Conservation (phyloP, 2,113 vertebrate species). For the Loxodonta africana region DNA sequence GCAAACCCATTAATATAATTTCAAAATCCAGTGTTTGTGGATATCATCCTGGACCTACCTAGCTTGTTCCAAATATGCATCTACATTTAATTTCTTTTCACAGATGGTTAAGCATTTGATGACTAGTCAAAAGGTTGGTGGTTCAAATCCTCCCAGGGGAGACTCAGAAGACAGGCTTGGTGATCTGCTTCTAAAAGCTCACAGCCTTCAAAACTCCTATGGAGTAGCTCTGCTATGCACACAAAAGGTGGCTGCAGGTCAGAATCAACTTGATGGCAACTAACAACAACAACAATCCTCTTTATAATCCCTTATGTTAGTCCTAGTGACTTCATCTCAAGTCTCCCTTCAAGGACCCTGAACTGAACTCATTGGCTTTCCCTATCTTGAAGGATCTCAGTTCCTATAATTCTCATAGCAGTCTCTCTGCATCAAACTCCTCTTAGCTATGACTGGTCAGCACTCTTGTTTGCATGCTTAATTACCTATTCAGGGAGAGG, state of each 20-base stretch:
- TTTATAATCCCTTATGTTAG: neutral
- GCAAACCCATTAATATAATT: neutral
- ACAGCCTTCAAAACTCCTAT: neutral
- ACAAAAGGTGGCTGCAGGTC: neutral
- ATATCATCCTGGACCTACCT: neutral
- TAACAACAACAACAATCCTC: neutral
- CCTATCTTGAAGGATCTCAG: neutral
- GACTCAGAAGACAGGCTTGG: neutral
- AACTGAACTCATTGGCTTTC: neutral
- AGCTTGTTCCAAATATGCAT: neutral
- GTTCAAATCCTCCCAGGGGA: neutral
- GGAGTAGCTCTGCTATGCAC: neutral
- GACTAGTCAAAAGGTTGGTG: neutral
- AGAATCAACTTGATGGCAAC: neutral
- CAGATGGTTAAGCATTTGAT: neutral
- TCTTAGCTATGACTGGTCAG: neutral
- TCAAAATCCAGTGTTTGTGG: rapidly evolving
- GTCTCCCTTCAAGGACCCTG: neutral
- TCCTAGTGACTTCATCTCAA: neutral
- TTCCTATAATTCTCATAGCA: neutral
- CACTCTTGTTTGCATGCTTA: neutral
- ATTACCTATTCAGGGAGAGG: neutral
- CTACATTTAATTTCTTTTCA: neutral
- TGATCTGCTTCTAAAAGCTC: neutral
- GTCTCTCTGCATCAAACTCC: neutral